Evolutionary conservation across 2,797 vertebrate genomes (phyloP).

Genomic region (Phalanger gymnotis): DNA sequence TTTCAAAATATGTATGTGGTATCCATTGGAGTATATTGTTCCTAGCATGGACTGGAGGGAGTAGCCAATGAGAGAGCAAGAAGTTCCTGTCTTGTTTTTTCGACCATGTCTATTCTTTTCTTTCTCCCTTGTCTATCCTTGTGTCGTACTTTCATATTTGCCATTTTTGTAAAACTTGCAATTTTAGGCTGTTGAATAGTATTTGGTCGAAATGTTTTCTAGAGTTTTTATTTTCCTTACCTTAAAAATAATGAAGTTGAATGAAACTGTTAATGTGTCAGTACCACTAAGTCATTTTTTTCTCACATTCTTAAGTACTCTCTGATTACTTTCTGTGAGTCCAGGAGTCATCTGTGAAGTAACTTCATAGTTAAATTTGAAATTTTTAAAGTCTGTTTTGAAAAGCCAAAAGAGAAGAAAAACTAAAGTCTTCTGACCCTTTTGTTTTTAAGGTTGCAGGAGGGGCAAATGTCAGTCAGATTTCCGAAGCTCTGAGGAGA

Average conservation of each 20-base stretch:
- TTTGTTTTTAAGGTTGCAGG: slow-evolving; percentile 89
- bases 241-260: not conserved
- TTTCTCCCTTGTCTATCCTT: not conserved
- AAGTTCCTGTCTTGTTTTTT: not conserved
- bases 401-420: not conserved
- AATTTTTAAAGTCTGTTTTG: not conserved
- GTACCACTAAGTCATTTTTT: not conserved
- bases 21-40: not conserved
- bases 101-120: not conserved
- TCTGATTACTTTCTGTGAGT: not conserved
- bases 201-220: not conserved
- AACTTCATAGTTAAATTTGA: not conserved
- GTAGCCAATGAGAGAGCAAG: not conserved
- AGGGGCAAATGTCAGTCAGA: slow-evolving; percentile 92
- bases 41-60: not conserved
- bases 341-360: not conserved
- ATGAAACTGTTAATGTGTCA: not conserved
- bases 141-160: not conserved
- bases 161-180: not conserved
- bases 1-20: not conserved
- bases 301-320: not conserved
- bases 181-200: not conserved
- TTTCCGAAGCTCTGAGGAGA: slow-evolving; percentile 91
- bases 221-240: not conserved
- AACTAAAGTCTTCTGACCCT: not conserved